Conservation (phyloP, 2,797 vertebrate genomes). For the Poecilia wingei region DNA sequence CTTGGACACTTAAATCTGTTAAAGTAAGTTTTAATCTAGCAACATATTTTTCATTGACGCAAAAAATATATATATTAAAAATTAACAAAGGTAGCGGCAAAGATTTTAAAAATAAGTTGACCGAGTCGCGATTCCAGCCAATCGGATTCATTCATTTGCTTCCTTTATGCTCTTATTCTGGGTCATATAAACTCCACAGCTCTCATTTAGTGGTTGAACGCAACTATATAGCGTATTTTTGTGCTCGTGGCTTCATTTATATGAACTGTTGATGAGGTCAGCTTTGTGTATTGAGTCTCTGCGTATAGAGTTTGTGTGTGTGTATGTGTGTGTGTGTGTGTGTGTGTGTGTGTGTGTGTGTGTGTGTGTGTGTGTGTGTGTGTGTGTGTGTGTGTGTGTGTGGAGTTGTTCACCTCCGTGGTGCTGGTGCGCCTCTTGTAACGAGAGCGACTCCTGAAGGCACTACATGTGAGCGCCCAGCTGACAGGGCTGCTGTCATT, state of each 20-base stretch:
- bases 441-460: conserved; percentile 83
- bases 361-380: not conserved
- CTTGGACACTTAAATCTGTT: not conserved
- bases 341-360: conserved; percentile 23
- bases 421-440: conserved; percentile 76
- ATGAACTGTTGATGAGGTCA: conserved; percentile 67
- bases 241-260: conserved; percentile 27
- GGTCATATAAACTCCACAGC: not conserved
- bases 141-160: conserved; percentile 17
- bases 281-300: conserved; percentile 67
- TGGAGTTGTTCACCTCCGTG: conserved; percentile 67
- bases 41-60: not conserved
- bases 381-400: conserved; percentile 20
- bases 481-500: conserved; percentile 75
- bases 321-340: not conserved
- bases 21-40: conserved; percentile 28
- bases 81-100: not conserved
- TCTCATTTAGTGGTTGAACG: not conserved
- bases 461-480: conserved; percentile 72
- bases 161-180: not conserved
- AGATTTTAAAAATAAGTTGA: not conserved
- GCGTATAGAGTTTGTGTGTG: not conserved
- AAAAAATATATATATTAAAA: no score
- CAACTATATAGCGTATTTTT: not conserved
- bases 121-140: conserved; percentile 25